Evolutionary conservation across 2,797 vertebrate genomes (phyloP).

Genomic region (Protonibea diacanthus): DNA sequence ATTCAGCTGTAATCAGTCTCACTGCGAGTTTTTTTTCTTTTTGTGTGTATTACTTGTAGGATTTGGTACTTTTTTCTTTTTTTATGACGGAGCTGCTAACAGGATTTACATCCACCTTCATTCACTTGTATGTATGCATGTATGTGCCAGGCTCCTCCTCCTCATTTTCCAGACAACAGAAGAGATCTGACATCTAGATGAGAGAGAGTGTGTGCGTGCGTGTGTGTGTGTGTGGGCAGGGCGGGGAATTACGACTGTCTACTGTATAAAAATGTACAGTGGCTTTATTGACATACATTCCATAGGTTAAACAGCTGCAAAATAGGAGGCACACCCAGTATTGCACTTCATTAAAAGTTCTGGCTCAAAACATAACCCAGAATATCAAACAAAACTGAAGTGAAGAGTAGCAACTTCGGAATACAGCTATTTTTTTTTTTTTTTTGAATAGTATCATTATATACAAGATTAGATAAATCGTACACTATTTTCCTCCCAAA

Average conservation of each 20-base stretch:
- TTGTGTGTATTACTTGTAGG: slow-evolving; percentile 68
- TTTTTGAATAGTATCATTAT: slow-evolving; percentile 93
- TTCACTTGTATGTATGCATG: slow-evolving; percentile 53
- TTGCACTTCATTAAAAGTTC: slow-evolving; percentile 99
- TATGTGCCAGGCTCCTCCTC: slow-evolving; percentile 74
- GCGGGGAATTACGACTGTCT: slow-evolving; percentile 80
- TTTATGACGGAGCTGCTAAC: slow-evolving; percentile 71
- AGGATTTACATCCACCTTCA: slow-evolving; percentile 72
- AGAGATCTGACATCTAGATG: slow-evolving; percentile 80
- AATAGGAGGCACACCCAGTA: slow-evolving; percentile 99
- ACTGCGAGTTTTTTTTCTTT: slow-evolving; percentile 61
- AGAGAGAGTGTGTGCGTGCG: slow-evolving; percentile 37
- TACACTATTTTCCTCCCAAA: slow-evolving; percentile 96
- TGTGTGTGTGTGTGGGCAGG: no score
- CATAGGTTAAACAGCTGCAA: slow-evolving; percentile 99
- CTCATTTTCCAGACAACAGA: slow-evolving; percentile 79
- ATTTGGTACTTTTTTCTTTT: slow-evolving; percentile 72
- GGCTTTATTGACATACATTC: slow-evolving; percentile 99
- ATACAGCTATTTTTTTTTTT: slow-evolving; percentile 84
- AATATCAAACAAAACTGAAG: slow-evolving; percentile 99
- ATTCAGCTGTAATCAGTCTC: slow-evolving; percentile 74
- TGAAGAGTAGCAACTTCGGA: slow-evolving; percentile 97
- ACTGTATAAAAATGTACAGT: slow-evolving; percentile 99
- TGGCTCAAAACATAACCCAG: slow-evolving; percentile 99
- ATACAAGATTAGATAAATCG: slow-evolving; percentile 97